These are phyloP conservation scores for Scaptomyza montana DNA, from an alignment of 1,140 invertebrate species.

Conservation along the genomic window DNA sequence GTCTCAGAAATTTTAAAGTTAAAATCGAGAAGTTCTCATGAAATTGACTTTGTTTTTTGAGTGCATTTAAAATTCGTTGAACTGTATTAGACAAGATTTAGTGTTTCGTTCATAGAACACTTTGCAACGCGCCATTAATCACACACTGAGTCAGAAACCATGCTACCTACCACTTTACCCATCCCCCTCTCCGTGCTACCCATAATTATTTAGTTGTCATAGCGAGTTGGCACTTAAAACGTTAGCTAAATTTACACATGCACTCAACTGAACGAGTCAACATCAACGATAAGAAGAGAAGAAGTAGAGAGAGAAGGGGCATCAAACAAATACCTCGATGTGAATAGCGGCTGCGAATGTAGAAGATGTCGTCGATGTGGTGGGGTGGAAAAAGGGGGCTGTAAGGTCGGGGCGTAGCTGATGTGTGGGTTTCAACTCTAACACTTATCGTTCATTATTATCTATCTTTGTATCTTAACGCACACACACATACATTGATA, in stretches of 20 bases:
- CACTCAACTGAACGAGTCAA: constrained; percentile 62
- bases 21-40: not conserved
- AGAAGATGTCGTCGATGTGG: constrained; percentile 24
- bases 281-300: constrained; percentile 25
- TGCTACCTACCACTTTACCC: not conserved
- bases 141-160: constrained; percentile 17
- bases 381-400: not conserved
- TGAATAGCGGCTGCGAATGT: not conserved
- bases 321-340: constrained; percentile 48
- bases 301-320: not conserved
- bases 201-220: constrained; percentile 64
- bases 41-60: not conserved
- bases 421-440: constrained; percentile 65
- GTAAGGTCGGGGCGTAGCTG: constrained; percentile 43
- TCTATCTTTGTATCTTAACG: constrained; percentile 50
- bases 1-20: no score
- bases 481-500: constrained; percentile 1
- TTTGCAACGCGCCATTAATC: constrained; percentile 63
- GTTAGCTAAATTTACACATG: constrained; percentile 80
- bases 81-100: not conserved
- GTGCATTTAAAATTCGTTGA: constrained; percentile 9
- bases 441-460: constrained; percentile 82
- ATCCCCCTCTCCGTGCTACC: not conserved
- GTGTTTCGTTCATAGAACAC: constrained; percentile 19
- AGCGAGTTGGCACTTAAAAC: constrained; percentile 75